Conservation (phyloP, 2,113 vertebrate species). For the Narcine bancroftii region DNA sequence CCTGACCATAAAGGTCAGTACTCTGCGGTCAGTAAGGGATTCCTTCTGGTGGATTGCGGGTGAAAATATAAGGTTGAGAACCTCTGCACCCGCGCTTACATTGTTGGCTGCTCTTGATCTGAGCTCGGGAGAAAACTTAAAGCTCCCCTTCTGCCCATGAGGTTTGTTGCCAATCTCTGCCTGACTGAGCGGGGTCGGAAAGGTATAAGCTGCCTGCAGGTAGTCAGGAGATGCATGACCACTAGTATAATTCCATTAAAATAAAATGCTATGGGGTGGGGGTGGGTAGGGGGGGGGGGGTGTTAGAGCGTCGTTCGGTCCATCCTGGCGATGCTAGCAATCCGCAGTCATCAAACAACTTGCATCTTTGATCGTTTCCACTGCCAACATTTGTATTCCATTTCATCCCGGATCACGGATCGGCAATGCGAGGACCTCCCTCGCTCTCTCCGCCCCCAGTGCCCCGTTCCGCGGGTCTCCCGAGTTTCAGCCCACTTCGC, state of each 20-base stretch:
- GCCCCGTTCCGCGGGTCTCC: background rate
- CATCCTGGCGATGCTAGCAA: background rate
- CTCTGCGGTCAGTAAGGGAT: no score
- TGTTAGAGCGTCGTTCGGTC: background rate
- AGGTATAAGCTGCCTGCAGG: background rate
- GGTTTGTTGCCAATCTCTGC: background rate
- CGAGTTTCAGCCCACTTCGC: background rate
- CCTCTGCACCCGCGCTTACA: no score
- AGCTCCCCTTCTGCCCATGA: background rate
- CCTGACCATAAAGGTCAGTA: no score
- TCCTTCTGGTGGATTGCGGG: no score
- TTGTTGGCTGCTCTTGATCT: background rate
- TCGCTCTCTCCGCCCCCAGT: background rate
- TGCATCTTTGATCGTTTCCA: background rate
- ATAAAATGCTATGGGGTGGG: no score
- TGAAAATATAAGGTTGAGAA: no score
- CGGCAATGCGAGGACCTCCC: background rate
- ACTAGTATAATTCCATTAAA: background rate
- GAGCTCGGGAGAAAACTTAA: background rate
- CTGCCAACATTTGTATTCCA: background rate
- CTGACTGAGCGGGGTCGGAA: background rate
- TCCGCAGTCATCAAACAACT: background rate
- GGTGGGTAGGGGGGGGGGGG: no score
- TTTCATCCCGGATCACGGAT: background rate
- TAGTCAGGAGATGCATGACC: no score